A percentile compares a stretch with the other conserved stretches of the same genome.
Evolutionary conservation across 2,888 invertebrate species (phyloP).

Genomic region (Vesta saturnalis): DNA sequence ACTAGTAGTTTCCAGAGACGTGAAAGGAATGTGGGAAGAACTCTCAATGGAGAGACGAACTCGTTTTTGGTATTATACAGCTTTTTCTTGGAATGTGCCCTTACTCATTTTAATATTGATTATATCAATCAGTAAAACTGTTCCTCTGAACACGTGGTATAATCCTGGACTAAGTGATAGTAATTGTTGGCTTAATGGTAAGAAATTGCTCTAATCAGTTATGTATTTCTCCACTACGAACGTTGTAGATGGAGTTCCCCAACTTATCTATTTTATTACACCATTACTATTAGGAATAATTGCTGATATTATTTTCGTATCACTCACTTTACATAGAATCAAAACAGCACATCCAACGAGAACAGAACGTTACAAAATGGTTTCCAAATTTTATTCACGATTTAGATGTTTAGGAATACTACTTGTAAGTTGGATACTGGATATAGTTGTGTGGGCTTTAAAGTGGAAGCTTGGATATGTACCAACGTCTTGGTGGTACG

Average conservation of each 20-base stretch:
- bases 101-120: neutral
- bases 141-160: neutral
- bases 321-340: neutral
- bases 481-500: no score
- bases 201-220: neutral
- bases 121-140: neutral
- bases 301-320: neutral
- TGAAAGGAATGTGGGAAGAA: neutral
- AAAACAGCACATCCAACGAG: no score
- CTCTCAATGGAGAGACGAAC: neutral
- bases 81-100: neutral
- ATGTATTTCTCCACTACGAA: neutral
- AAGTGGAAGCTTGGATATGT: no score
- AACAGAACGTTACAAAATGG: no score
- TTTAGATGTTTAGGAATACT: no score
- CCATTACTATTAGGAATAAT: neutral
- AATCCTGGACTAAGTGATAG: neutral
- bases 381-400: no score
- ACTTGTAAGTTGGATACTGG: no score
- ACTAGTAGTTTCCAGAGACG: neutral
- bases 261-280: neutral
- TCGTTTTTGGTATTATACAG: neutral
- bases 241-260: neutral
- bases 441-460: no score
- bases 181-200: neutral